Percentiles rank a stretch among this genome's conserved stretches.
Evolutionary conservation across 2,113 vertebrate species (phyloP).

Genomic region (Picathartes gymnocephalus): DNA sequence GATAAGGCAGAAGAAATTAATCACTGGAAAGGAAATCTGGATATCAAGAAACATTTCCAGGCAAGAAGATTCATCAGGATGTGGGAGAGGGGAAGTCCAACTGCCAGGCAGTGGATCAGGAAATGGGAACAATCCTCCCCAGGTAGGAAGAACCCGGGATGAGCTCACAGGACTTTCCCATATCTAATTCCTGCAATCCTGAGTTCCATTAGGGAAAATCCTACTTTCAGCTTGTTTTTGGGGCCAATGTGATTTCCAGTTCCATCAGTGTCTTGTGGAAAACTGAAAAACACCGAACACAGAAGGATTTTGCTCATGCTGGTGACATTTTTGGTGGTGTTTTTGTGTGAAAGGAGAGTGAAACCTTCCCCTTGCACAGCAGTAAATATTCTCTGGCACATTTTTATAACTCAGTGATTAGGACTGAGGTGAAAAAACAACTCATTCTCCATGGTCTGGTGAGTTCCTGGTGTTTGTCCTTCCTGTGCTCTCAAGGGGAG

Average conservation of each 20-base stretch:
- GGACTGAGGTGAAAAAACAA: neutral
- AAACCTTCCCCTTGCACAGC: neutral
- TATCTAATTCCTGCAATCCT: neutral
- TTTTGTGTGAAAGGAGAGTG: neutral
- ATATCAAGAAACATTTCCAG: neutral
- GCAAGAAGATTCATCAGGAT: neutral
- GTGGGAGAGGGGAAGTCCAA: neutral
- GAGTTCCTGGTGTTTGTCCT: neutral
- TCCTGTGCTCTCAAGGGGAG: neutral
- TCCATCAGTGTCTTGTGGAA: neutral
- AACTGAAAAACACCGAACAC: neutral
- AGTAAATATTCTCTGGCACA: neutral
- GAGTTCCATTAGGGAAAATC: slow-evolving; percentile 30
- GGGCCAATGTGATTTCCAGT: neutral
- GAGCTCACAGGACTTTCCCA: slow-evolving; percentile 50
- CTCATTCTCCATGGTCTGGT: neutral
- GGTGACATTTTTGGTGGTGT: neutral
- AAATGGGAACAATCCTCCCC: neutral
- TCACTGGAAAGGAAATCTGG: neutral
- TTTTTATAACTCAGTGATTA: neutral
- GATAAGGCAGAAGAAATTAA: neutral
- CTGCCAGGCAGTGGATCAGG: neutral
- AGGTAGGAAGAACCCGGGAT: neutral
- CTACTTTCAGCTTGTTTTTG: neutral
- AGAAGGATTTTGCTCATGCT: neutral